Evolutionary conservation across 2,888 invertebrate genomes (phyloP), one percentile per base, ranked within the genome.

Genomic region (Drosophila koepferae): DNA sequence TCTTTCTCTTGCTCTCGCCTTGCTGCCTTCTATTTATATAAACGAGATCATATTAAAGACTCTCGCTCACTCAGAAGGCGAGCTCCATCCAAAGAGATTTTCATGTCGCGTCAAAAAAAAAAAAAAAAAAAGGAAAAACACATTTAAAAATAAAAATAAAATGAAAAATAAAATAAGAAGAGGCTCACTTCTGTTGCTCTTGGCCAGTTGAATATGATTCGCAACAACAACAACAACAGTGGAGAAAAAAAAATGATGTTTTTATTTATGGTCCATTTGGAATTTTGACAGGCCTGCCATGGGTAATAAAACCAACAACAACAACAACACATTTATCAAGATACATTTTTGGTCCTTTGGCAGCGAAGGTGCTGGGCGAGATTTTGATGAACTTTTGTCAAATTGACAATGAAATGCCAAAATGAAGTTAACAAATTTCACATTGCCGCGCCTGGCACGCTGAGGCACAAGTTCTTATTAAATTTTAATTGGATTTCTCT

Each of bases 211-310:
- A 53, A 3, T 40, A 44, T 61, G 53, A 46, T 46, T 55, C 38
- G 54, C 58, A 28, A 67, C 49, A 34, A 2, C 48, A 31, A n/a
- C 49, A 16, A 67, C 28, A 23, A 23, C 2, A 49, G 3, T 20
- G 23, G 1, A 6, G 1, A 23, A 36, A 79, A 20, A 20, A 83
- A 91, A 90, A 88, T 91, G 86, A 91, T 92, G 91, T 88, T 92
- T 91, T 91, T 91, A 91, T 92, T 91, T 91, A 92, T 91, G 91
- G 90, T 82, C 89, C 91, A 91, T 91, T 92, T 90, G 90, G 84
- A 87, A 86, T 91, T 92, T 90, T 90, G 91, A 91, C 91, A 91
- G 91, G 72, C 81, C 82, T 74, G 86, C 88, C 78, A 90, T 74
- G 86, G 89, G 89, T 82, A 86, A 89, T 88, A 87, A 87, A 83